Base-by-base conservation (phyloP, 2,113 vertebrate genomes). In the Sula dactylatra region DNA sequence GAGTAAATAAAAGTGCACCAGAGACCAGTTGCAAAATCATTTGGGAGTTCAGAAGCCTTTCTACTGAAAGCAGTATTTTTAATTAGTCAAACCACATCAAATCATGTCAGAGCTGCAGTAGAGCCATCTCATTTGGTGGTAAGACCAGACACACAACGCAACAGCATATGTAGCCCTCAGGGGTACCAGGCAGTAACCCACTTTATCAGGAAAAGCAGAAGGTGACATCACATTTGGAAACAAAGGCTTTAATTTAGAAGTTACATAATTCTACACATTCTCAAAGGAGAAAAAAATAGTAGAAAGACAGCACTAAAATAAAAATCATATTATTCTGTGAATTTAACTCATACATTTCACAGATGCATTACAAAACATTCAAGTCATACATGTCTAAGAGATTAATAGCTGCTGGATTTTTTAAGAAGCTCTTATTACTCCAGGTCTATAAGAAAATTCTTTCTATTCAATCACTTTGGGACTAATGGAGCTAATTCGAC, bases 401-500 rank as follows among this genome's bases (percentile, higher is more conserved):
- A 85, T 82, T 82, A 91, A 82, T 36, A 76, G 44, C 65, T 84
- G 49, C 61, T 82, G 40, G 21, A 49, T 83, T 80, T 89, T 85
- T 32, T 11, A 79, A 86, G 91, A 95, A 90, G n/a, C 44, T 69
- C 47, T 85, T 65, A 89, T 89, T 95, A 87, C 34, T 89, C 70
- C 56, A 56, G 22, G n/a, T 82, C 88, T 89, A 27, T 74, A 84
- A 71, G 50, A 78, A 90, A 89, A 38, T 82, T 79, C 26, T 89
- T 92, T 84, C 80, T 83, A 18, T 86, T 91, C 80, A 82, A 49
- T 91, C 70, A 93, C 44, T 87, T 84, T 32, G 54, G 31, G 27
- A 91, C 84, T 96, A 91, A 90, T 71, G 40, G 84, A 93, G 58
- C n/a, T 91, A 67, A 94, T 96, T 88, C 19, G 29, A 56, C 44